Evolutionary conservation across 2,888 invertebrate genomes (phyloP), one percentile per base, ranked within the genome.

Genomic region (Epinotia nisella): DNA sequence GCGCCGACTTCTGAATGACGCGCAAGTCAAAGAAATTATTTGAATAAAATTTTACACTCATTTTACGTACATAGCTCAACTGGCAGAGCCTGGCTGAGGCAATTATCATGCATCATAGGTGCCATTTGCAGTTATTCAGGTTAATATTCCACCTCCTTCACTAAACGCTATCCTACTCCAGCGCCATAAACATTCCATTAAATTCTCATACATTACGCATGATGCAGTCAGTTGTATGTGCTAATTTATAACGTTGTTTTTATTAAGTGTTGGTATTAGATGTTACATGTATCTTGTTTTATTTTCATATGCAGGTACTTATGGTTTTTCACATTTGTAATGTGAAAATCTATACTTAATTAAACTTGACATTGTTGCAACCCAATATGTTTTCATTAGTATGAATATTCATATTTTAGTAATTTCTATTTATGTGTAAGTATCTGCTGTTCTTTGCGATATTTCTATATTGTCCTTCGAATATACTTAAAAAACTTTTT

Each of bases 71-170:
- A 35, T 69, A n/a, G 39, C 21, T 35, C 29, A 29, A 58, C 58
- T 55, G 41, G 55, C 71, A 59, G 67, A 65, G 71, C 82, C 82
- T 83, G 85, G 80, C 78, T 74, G 61, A 77, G 78, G 82, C 84
- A 84, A 87, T 87, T 86, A 83, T 79, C 77, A 80, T 83, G 82
- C 83, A 83, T 78, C 81, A 76, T 65, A 61, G 78, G 77, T 79
- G 76, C 78, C 79, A 81, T 79, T 84, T 79, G 76, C 73, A 80
- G 81, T 80, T 85, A 88, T 88, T 85, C 81, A 82, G 85, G 87
- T 86, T 86, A 87, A 87, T 87, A 84, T 85, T 83, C 84, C 77
- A 79, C 82, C 82, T 85, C 82, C 83, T 81, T 78, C 79, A 78
- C 77, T 78, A 77, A 78, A 79, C 80, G 76, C 77, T 78, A 78